Evolutionary conservation across 2,797 vertebrate species (phyloP).

Genomic region (Apogon hyalosoma): DNA sequence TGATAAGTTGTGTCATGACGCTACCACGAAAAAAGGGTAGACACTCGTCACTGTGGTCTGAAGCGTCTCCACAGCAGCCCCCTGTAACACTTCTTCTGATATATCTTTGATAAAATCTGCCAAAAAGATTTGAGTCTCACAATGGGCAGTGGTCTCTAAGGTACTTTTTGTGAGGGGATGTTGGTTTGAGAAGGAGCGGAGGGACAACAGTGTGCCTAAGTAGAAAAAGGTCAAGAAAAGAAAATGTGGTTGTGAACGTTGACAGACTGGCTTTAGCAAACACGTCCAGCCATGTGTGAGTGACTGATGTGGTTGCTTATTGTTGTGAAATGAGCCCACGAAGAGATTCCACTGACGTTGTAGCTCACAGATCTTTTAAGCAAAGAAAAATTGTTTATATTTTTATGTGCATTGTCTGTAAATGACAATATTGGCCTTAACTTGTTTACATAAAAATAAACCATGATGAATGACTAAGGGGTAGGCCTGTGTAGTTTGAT

Average conservation of each 20-base stretch:
- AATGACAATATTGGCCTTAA: constrained; percentile 76
- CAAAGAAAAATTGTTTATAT: constrained; percentile 48
- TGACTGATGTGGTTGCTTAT: neutral
- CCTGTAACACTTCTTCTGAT: constrained; percentile 55
- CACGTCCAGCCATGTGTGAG: constrained; percentile 29
- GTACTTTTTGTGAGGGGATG: constrained; percentile 8
- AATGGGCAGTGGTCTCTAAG: neutral
- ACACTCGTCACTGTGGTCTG: constrained; percentile 3
- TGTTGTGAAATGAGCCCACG: constrained; percentile 51
- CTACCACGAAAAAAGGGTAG: neutral
- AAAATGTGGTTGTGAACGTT: constrained; percentile 35
- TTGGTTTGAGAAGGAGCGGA: constrained; percentile 13
- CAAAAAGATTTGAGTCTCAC: constrained; percentile 35
- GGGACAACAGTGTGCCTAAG: constrained; percentile 22
- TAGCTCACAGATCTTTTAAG: constrained; percentile 52
- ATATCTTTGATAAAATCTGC: constrained; percentile 39
- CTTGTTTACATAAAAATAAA: constrained; percentile 74
- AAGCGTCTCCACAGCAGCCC: constrained; percentile 41
- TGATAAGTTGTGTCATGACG: neutral
- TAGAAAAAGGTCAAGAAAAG: constrained; percentile 5
- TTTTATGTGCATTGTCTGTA: constrained; percentile 53
- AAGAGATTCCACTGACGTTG: constrained; percentile 61
- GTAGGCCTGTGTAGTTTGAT: constrained; percentile 51
- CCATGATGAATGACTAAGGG: constrained; percentile 30
- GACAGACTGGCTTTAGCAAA: neutral